Evolutionary conservation across 1,140 invertebrate genomes (phyloP).

Genomic region (Nasonia longicornis): DNA sequence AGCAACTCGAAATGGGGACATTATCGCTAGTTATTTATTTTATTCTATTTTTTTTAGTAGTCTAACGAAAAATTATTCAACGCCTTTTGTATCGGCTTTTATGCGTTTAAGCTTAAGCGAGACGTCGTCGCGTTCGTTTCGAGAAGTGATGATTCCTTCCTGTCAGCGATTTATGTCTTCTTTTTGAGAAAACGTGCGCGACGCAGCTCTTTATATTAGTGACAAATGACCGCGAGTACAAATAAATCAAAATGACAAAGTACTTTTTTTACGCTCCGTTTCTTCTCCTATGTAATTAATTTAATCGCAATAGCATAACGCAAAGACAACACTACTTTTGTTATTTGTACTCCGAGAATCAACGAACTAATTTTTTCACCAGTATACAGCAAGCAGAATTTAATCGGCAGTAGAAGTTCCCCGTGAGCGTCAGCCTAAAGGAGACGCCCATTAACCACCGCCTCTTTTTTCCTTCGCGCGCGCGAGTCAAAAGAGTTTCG

Average conservation of each 20-base stretch:
- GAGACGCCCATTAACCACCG: neutral
- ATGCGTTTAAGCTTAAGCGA: slow-evolving; percentile 1
- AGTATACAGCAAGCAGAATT: neutral
- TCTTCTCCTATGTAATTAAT: slow-evolving; percentile 12
- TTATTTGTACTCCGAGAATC: neutral
- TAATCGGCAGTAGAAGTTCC: neutral
- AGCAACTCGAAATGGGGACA: slow-evolving; percentile 17
- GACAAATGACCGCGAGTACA: neutral
- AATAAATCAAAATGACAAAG: neutral
- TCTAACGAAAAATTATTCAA: slow-evolving; percentile 26
- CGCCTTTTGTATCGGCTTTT: slow-evolving; percentile 1
- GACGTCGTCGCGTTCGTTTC: neutral
- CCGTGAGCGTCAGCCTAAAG: neutral
- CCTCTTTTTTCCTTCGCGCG: neutral
- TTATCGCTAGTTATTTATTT: slow-evolving; percentile 35
- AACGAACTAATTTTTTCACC: neutral
- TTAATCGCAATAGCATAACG: neutral
- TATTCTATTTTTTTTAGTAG: slow-evolving; percentile 11
- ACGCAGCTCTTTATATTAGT: neutral
- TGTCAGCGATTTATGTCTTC: neutral
- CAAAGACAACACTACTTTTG: neutral
- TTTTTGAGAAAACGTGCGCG: neutral
- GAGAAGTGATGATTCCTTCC: neutral
- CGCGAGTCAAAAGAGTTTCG: slow-evolving; percentile 1
- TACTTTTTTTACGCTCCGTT: slow-evolving; percentile 5